Base-by-base conservation (phyloP, 2,113 vertebrate species). In the Sceloporus undulatus region DNA sequence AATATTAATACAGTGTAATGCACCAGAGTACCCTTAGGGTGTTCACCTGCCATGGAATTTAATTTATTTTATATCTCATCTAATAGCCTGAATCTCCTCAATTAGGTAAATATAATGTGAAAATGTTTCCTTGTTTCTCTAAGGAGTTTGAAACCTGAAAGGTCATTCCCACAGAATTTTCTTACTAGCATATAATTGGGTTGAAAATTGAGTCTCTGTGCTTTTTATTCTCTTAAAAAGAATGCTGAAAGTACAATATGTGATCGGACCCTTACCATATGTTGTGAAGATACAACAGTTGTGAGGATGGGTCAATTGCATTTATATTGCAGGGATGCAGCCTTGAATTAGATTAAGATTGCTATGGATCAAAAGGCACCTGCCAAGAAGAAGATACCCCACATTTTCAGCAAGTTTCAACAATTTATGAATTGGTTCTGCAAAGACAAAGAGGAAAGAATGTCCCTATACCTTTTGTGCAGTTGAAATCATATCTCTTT, bases 41-140 rank as follows among this genome's bases (percentile, higher is more conserved):
- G 94, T 95, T 96, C 96, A 96, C 95, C 96, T 96, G 96, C 96
- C 96, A 96, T 87, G 87, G 94, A 97, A 96, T 96, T 97, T 97
- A 97, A 97, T 97, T 97, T 97, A 97, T 96, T 96, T 97, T 94
- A 94, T 96, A 97, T 96, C 96, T 97, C 96, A 95, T 95, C 93
- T 96, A 97, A 96, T 96, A 96, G 94, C 95, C 95, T 93, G 94
- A 95, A 93, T 95, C 92, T 96, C 95, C 95, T 96, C 96, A 95
- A 97, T 96, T 97, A 97, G 93, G 95, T 96, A 97, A 97, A 97
- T 96, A 96, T 92, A 96, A 96, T 93, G 92, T 96, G 94, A 95
- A 95, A 95, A 93, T 13, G 62, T 93, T 95, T 92, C 93, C 93
- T 95, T 96, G 90, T 96, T 97, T 96, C 95, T 97, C 94, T 93